Percentiles rank a stretch among this genome's conserved stretches.
phyloP scores from a whole-genome alignment of 2,113 vertebrate species.

The Zeus faber region DNA sequence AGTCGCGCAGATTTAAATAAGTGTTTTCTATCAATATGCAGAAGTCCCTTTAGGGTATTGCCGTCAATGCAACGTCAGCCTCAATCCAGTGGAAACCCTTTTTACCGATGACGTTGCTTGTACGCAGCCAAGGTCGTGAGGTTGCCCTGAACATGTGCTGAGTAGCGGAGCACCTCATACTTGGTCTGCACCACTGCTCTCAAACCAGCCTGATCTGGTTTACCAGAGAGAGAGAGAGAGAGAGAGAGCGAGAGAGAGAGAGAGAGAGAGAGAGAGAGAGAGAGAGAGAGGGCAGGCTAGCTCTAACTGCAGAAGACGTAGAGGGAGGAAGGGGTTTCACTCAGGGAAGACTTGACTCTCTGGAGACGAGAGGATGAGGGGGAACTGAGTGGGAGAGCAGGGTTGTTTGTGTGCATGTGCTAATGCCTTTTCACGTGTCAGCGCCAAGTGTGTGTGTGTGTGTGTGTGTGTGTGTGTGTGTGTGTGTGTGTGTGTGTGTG shows the following conservation, averaged over 20 bases:
- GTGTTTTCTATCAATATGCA: too few species aligned
- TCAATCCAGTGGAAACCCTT: neutral
- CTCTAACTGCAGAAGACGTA: neutral
- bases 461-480: neutral
- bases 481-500: neutral
- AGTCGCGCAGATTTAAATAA: too few species aligned
- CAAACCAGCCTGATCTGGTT: constrained; percentile 67
- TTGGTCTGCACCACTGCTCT: constrained; percentile 38
- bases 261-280: neutral
- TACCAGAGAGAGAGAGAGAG: constrained; percentile 25
- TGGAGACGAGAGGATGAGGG: constrained; percentile 6
- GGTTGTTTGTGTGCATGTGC: constrained; percentile 18
- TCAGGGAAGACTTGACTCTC: constrained; percentile 44
- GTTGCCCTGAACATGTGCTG: constrained; percentile 23
- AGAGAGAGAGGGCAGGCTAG: neutral
- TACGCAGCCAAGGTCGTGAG: constrained; percentile 18
- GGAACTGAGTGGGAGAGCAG: constrained; percentile 12
- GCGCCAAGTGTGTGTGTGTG: neutral
- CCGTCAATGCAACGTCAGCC: too few species aligned
- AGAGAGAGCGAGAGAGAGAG: neutral
- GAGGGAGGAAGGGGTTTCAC: constrained; percentile 21
- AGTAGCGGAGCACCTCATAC: constrained; percentile 15
- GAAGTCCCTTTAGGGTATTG: too few species aligned
- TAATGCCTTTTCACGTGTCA: neutral
- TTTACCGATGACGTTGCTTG: neutral